Evolutionary conservation across 2,113 vertebrate genomes (phyloP).

Genomic region (Eclectus roratus): DNA sequence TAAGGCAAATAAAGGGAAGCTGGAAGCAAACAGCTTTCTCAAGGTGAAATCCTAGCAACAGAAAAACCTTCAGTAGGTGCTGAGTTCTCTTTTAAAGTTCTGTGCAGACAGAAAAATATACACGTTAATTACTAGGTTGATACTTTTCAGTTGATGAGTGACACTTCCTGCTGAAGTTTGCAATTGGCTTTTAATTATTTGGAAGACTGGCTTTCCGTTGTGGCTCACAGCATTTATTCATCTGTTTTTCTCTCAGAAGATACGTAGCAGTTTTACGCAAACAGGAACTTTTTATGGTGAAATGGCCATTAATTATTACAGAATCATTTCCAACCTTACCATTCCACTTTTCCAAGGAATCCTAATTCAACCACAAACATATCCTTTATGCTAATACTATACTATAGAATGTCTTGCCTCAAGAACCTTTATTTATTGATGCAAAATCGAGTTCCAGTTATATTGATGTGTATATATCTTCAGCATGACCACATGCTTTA

Average conservation of each 20-base stretch:
- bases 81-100: not conserved
- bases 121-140: conserved; percentile 8
- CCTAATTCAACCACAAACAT: conserved; percentile 7
- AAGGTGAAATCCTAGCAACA: not conserved
- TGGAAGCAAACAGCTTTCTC: not conserved
- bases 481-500: not conserved
- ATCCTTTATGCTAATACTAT: not conserved
- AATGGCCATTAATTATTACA: conserved; percentile 34
- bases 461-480: not conserved
- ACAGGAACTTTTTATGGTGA: conserved; percentile 34
- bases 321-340: conserved; percentile 9
- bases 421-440: conserved; percentile 1
- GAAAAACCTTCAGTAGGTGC: not conserved
- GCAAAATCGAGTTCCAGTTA: not conserved
- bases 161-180: conserved; percentile 13
- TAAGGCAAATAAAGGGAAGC: not conserved
- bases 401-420: not conserved
- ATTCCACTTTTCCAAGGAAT: conserved; percentile 11
- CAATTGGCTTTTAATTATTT: conserved; percentile 49
- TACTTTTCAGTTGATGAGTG: conserved; percentile 20
- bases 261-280: not conserved
- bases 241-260: conserved; percentile 1
- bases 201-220: conserved; percentile 22
- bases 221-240: conserved; percentile 11
- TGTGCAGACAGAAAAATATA: not conserved